phyloP scores from a whole-genome alignment of 2,113 vertebrate genomes.

The Genyomyrus donnyi region DNA sequence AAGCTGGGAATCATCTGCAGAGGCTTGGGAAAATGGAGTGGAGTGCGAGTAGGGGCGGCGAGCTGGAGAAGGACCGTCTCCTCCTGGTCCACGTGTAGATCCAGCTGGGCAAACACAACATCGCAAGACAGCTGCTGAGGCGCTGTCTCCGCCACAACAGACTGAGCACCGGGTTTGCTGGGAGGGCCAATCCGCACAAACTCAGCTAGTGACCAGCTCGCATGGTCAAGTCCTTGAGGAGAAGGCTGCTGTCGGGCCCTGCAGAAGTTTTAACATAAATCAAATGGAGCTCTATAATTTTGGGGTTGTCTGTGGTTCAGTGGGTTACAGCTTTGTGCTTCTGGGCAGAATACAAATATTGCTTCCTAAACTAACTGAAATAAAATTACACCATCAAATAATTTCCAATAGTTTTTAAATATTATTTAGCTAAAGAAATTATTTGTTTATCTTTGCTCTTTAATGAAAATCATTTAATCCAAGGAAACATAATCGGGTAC shows the following conservation, averaged over 20 bases:
- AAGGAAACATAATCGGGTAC: neutral
- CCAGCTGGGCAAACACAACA: constrained; percentile 56
- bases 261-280: neutral
- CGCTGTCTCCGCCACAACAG: constrained; percentile 60
- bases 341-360: neutral
- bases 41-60: constrained; percentile 42
- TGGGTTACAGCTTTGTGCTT: neutral
- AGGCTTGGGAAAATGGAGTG: constrained; percentile 45
- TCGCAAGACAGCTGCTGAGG: constrained; percentile 50
- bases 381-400: neutral
- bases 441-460: neutral
- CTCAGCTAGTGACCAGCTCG: neutral
- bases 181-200: neutral
- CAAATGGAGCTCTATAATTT: neutral
- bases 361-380: neutral
- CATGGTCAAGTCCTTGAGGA: neutral
- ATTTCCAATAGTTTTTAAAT: neutral
- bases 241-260: neutral
- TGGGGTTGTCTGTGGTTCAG: neutral
- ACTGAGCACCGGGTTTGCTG: constrained; percentile 41
- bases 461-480: neutral
- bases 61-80: constrained; percentile 55
- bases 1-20: constrained; percentile 58
- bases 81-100: constrained; percentile 64
- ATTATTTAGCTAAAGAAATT: neutral